phyloP scores from a whole-genome alignment of 2,113 vertebrate species.

The Myrmecophaga tridactyla region DNA sequence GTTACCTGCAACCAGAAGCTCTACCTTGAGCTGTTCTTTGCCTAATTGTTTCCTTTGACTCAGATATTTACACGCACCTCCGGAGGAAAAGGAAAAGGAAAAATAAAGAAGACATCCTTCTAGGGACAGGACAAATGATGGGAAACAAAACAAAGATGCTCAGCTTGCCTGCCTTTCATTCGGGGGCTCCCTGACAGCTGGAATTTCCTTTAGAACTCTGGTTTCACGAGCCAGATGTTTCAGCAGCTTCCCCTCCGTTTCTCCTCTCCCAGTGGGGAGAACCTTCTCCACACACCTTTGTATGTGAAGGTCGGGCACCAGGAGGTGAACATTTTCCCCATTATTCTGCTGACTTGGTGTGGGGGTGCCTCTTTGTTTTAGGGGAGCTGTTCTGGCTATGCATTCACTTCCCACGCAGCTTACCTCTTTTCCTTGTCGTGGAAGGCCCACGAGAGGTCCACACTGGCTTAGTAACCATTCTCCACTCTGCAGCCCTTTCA shows the following conservation, averaged over 20 bases:
- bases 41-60: constrained; percentile 31
- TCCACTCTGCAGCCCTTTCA: not conserved
- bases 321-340: not conserved
- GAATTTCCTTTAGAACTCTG: constrained; percentile 69
- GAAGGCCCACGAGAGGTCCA: not conserved
- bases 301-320: not conserved
- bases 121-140: not conserved
- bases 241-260: not conserved
- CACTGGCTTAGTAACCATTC: not conserved
- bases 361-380: not conserved
- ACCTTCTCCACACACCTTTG: not conserved
- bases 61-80: not conserved
- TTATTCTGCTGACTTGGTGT: not conserved
- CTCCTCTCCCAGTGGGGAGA: not conserved
- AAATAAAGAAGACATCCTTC: not conserved
- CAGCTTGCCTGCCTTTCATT: constrained; percentile 17
- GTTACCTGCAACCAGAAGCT: not conserved
- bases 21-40: not conserved
- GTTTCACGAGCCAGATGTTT: constrained; percentile 60
- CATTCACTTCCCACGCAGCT: accelerated
- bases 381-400: not conserved
- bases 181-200: constrained; percentile 47
- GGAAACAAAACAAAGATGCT: constrained; percentile 30
- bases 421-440: not conserved
- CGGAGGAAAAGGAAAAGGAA: too few relatives aligned